These are phyloP conservation scores for Montifringilla adamsi DNA, from an alignment of 2,113 vertebrate genomes.

Conservation along the genomic window DNA sequence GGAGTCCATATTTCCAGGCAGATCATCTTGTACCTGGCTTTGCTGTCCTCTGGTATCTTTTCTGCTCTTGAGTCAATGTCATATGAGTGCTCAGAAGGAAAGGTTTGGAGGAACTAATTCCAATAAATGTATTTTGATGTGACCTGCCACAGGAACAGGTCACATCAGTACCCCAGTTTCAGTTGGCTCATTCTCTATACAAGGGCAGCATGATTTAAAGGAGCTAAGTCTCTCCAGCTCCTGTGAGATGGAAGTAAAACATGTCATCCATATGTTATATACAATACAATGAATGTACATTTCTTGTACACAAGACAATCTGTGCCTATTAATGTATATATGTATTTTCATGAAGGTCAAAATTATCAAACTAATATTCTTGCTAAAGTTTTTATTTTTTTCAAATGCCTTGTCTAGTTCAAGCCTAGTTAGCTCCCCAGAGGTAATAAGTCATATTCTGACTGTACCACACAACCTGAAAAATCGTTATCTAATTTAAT, in stretches of 20 bases:
- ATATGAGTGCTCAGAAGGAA: background rate
- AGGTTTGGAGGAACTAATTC: background rate
- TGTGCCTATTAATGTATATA: accelerated
- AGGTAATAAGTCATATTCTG: background rate
- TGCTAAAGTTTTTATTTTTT: background rate
- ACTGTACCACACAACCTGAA: background rate
- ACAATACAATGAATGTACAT: background rate
- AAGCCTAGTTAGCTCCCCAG: background rate
- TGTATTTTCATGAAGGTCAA: background rate
- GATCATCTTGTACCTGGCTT: background rate
- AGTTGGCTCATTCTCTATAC: background rate
- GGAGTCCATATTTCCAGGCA: background rate
- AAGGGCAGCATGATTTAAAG: background rate
- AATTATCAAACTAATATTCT: background rate
- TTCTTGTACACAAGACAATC: background rate
- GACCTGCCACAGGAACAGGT: background rate
- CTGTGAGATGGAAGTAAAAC: background rate
- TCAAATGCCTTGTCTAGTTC: background rate
- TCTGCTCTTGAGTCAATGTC: background rate
- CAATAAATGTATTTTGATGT: background rate
- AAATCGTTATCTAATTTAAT: background rate
- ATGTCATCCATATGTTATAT: background rate
- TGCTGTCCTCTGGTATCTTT: background rate
- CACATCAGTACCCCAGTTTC: background rate
- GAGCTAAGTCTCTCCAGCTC: background rate